Conservation (phyloP, 2,888 invertebrate species). For the Choristoneura rosaceana region DNA sequence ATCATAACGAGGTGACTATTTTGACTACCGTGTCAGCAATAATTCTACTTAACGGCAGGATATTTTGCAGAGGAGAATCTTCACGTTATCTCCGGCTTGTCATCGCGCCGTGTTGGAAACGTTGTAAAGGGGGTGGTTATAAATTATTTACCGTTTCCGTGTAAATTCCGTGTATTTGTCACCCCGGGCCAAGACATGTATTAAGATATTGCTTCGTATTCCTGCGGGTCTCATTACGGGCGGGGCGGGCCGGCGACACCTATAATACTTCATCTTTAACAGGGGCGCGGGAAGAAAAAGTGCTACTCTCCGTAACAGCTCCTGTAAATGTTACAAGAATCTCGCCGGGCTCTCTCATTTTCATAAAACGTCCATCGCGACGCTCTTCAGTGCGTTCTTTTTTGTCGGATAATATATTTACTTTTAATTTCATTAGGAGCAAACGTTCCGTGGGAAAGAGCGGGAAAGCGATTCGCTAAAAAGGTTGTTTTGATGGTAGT, state of each 20-base stretch:
- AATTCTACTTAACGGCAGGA: constrained; percentile 63
- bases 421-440: constrained; percentile 76
- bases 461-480: constrained; percentile 72
- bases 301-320: constrained; percentile 55
- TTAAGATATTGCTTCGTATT: constrained; percentile 84
- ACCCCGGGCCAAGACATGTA: constrained; percentile 75
- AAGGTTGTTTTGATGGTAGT: constrained; percentile 79
- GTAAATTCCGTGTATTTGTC: constrained; percentile 80
- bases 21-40: constrained; percentile 66
- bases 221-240: constrained; percentile 81
- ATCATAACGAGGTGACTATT: constrained; percentile 52
- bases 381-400: constrained; percentile 52
- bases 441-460: constrained; percentile 69
- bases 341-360: constrained; percentile 63
- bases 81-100: constrained; percentile 63
- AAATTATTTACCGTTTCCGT: constrained; percentile 82
- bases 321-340: constrained; percentile 58
- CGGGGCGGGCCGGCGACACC: constrained; percentile 70
- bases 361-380: constrained; percentile 62
- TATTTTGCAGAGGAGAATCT: constrained; percentile 65
- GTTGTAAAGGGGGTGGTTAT: constrained; percentile 74
- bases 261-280: constrained; percentile 79
- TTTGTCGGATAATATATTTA: constrained; percentile 56
- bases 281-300: constrained; percentile 53
- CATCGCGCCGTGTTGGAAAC: constrained; percentile 66